Evolutionary conservation across 2,113 vertebrate species (phyloP), one percentile per base, ranked within the genome.

Genomic region (Myrmecobius fasciatus): DNA sequence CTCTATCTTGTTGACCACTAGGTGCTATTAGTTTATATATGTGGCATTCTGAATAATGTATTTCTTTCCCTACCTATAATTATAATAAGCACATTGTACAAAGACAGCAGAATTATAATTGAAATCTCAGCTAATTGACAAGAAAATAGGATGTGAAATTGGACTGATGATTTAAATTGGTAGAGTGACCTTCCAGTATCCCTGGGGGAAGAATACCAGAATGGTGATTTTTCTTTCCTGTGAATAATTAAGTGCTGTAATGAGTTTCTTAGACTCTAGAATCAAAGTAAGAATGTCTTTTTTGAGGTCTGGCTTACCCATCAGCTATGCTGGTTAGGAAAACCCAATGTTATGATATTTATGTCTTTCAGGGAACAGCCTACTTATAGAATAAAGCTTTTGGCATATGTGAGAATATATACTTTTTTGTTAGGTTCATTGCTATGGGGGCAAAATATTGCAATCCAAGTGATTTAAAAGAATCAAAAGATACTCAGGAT

Each of bases 41-140:
- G 53, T 94, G 53, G 14, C 7, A 88, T 89, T 88, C 25, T 22
- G 20, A 22, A 89, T 54, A 95, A 83, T 92, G 91, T 93, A 26
- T 52, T 94, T 93, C 49, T 46, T 93, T 0, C 91, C 6, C 52
- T 93, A 56, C 92, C n/a, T 91, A 56, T 94, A 97, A 96, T 95
- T 96, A 7, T 94, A 93, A 90, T 92, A 9, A 95, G 10, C 47
- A 92, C 1, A 90, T 17, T 89, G 93, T 31, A 92, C 31, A 51
- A 90, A 90, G 48, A 90, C 89, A 90, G 89, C 24, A 51, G 89
- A 90, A 90, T 47, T 91, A 52, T 46, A 94, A 90, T 11, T 47
- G 67, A 51, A 88, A 3, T 47, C 24, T 20, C 90, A 96, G 60
- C 8, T 89, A 54, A 92, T 91, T 94, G 67, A 56, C 36, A 92